Evolutionary conservation across 2,113 vertebrate species (phyloP).

Genomic region (Peromyscus californicus): DNA sequence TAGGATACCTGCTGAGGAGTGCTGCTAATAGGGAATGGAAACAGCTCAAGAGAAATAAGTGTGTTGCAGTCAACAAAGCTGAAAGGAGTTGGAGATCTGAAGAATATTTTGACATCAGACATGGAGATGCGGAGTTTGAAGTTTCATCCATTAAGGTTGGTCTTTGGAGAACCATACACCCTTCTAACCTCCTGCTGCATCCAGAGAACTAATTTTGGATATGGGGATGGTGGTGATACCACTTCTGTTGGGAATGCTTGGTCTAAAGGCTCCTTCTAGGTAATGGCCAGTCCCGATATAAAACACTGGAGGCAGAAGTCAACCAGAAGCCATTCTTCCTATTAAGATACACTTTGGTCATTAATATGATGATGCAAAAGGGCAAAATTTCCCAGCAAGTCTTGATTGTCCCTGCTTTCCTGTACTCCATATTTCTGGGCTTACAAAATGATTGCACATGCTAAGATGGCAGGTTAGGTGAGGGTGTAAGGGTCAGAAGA

Average conservation of each 20-base stretch:
- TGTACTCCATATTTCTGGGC: not conserved
- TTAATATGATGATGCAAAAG: not conserved
- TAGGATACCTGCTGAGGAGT: no score
- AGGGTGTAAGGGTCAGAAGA: not conserved
- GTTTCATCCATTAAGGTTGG: not conserved
- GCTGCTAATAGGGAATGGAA: no score
- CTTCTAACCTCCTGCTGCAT: not conserved
- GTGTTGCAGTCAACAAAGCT: no score
- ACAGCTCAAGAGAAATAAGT: no score
- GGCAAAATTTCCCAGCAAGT: not conserved
- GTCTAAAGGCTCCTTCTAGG: not conserved
- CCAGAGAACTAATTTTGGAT: not conserved
- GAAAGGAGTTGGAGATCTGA: no score
- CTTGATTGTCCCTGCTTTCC: not conserved
- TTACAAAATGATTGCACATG: not conserved
- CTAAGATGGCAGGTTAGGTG: not conserved
- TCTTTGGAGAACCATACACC: not conserved
- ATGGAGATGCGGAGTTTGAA: no score
- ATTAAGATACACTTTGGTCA: not conserved
- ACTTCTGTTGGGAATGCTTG: not conserved
- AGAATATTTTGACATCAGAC: no score
- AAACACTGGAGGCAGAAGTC: not conserved
- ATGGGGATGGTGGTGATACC: not conserved
- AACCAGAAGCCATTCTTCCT: not conserved
- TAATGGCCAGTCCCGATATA: not conserved